Percentiles rank a stretch among this genome's conserved stretches.
Conservation (phyloP, 2,888 invertebrate genomes). For the Ariolimax columbianus region DNA sequence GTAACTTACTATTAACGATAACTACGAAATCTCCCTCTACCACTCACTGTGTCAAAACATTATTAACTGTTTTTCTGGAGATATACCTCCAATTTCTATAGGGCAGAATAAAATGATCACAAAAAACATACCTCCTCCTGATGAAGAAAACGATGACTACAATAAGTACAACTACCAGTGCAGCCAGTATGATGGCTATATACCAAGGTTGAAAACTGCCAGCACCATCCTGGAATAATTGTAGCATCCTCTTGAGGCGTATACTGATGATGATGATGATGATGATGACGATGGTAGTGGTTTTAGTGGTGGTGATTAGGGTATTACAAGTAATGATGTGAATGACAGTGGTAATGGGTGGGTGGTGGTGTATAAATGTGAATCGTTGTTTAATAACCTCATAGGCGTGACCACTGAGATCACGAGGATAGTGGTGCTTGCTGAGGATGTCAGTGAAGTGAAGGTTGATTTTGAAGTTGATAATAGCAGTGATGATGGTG, state of each 20-base stretch:
- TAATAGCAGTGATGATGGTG: neutral
- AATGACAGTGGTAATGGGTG: neutral
- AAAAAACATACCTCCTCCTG: slow-evolving; percentile 14
- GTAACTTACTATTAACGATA: no score
- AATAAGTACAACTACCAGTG: neutral
- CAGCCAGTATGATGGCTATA: slow-evolving; percentile 23
- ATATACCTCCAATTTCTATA: no score
- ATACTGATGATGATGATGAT: neutral
- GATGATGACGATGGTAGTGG: neutral
- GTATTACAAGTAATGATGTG: neutral
- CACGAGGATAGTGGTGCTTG: no score
- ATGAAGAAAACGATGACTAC: slow-evolving; percentile 24
- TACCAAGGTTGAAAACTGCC: slow-evolving; percentile 23
- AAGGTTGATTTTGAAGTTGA: neutral
- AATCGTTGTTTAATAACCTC: no score
- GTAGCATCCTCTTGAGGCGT: neutral
- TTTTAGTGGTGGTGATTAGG: neutral
- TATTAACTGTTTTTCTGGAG: no score
- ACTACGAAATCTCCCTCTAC: no score
- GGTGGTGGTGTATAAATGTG: no score
- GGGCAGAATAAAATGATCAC: neutral
- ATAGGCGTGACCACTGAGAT: no score
- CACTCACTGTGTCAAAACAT: no score
- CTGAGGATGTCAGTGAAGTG: no score
- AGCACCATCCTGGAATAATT: neutral